Conservation (phyloP, 2,113 vertebrate genomes). For the Tor tambroides region DNA sequence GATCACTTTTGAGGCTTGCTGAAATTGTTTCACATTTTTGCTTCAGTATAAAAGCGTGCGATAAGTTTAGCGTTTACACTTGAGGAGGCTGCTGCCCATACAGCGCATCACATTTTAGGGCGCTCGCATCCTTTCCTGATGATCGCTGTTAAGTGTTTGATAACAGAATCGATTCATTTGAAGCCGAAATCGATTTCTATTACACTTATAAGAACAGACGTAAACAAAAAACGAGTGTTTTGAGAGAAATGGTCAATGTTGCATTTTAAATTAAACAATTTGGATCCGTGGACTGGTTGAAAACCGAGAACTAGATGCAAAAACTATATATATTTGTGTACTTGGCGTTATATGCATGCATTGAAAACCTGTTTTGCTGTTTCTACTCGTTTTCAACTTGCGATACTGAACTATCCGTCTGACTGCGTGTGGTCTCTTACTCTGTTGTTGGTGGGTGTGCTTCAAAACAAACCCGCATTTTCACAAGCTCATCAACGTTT, state of each 20-base stretch:
- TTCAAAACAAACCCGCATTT: constrained; percentile 62
- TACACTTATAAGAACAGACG: background rate
- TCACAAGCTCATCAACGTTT: background rate
- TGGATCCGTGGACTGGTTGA: background rate
- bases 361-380: background rate
- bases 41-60: background rate
- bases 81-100: background rate
- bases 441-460: constrained; percentile 58
- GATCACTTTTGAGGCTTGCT: background rate
- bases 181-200: background rate
- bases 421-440: constrained; percentile 48
- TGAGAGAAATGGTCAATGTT: background rate
- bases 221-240: background rate
- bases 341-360: background rate
- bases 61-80: constrained; percentile 13
- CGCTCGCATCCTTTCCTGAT: constrained; percentile 31
- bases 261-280: background rate
- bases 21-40: background rate
- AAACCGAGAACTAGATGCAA: background rate
- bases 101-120: constrained; percentile 42
- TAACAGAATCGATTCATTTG: background rate
- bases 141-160: constrained; percentile 10
- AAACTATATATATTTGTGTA: background rate
- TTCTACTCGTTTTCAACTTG: background rate
- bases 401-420: too few species aligned